These are phyloP conservation scores for Drosophila dives DNA, from an alignment of 2,888 invertebrate genomes.

Conservation along the genomic window DNA sequence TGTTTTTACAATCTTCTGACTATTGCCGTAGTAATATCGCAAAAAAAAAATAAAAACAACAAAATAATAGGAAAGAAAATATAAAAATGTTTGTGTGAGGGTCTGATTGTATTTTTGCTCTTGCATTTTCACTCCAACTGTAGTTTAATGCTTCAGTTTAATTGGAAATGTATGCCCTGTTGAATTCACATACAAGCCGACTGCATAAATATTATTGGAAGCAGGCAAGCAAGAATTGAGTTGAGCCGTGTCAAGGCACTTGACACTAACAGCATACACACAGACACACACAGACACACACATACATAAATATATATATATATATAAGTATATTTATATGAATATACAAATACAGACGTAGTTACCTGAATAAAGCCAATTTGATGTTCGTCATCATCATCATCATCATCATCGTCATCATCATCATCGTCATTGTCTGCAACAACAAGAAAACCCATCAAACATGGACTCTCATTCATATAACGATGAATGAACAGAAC, in stretches of 20 bases:
- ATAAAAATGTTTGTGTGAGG: neutral
- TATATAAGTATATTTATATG: constrained; percentile 6
- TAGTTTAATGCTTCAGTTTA: constrained; percentile 76
- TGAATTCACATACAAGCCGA: constrained; percentile 61
- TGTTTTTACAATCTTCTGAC: constrained; percentile 1
- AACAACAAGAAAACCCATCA: constrained; percentile 38
- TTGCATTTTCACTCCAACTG: constrained; percentile 48
- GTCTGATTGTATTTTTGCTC: constrained; percentile 21
- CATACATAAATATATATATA: constrained; percentile 5
- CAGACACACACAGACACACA: constrained; percentile 5
- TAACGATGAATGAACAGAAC: constrained; percentile 59
- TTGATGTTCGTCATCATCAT: constrained; percentile 25
- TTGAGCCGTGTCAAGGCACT: constrained; percentile 54
- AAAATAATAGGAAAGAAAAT: neutral
- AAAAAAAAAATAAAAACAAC: neutral
- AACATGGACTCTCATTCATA: constrained; percentile 64
- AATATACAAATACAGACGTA: constrained; percentile 7
- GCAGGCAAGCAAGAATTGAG: constrained; percentile 50
- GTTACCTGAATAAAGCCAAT: constrained; percentile 56
- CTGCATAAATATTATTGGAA: constrained; percentile 78
- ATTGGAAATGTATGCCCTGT: constrained; percentile 77
- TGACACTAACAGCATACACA: constrained; percentile 50
- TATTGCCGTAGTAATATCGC: neutral
- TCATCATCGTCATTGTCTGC: constrained; percentile 21
- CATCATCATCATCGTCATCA: constrained; percentile 17